Conservation (phyloP, 1,140 invertebrate genomes). For the Panulirus ornatus region DNA sequence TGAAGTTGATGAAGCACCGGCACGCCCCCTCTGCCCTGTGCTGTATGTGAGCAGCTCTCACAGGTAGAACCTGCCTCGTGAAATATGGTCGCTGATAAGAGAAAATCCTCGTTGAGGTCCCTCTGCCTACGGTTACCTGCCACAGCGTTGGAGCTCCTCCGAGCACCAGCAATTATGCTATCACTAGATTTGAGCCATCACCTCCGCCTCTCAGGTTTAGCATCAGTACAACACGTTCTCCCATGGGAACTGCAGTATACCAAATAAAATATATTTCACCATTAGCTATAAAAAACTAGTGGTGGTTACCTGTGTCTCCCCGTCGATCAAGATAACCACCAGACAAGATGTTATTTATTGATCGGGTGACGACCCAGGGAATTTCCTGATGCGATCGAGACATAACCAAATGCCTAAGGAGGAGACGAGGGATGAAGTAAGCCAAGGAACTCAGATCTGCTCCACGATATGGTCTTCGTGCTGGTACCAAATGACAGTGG, state of each 20-base stretch:
- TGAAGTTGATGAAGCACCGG: constrained; percentile 41
- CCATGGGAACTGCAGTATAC: neutral
- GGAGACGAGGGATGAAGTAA: constrained; percentile 3
- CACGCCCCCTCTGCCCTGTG: constrained; percentile 22
- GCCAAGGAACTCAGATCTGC: neutral
- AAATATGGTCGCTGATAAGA: neutral
- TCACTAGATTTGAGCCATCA: neutral
- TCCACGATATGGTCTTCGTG: neutral
- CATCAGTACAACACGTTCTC: neutral
- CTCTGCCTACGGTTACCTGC: neutral
- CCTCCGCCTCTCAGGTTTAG: neutral
- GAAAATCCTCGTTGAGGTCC: neutral
- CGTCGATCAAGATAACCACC: neutral
- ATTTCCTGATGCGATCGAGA: constrained; percentile 5
- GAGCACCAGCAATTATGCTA: neutral
- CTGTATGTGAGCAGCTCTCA: neutral
- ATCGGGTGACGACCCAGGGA: constrained; percentile 7
- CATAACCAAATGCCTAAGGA: constrained; percentile 11
- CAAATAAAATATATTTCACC: neutral
- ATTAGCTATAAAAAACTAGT: neutral
- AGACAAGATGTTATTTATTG: neutral
- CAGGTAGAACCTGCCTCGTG: neutral
- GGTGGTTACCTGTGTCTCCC: neutral
- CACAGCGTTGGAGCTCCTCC: neutral
- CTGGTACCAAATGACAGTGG: neutral